phyloP scores from a whole-genome alignment of 2,888 invertebrate genomes.

The Trissoscelio sp. region DNA sequence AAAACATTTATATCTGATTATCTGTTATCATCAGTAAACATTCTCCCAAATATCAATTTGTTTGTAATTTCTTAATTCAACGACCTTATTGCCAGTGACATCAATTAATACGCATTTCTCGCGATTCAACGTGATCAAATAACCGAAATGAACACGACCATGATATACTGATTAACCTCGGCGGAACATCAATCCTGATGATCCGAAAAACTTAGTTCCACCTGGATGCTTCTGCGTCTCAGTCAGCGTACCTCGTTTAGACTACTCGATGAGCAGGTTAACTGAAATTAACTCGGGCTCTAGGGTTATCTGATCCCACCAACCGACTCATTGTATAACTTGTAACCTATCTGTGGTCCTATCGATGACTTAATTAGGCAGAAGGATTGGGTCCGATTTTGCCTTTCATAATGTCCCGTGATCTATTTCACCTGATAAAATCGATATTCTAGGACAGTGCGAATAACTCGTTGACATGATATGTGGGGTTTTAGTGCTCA shows the following conservation, averaged over 20 bases:
- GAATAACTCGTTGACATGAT: constrained; percentile 23
- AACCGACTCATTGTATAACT: constrained; percentile 53
- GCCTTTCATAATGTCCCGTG: constrained; percentile 27
- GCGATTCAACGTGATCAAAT: constrained; percentile 24
- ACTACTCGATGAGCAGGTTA: constrained; percentile 49
- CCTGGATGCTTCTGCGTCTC: constrained; percentile 42
- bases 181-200: constrained; percentile 44
- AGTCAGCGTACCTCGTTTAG: constrained; percentile 36
- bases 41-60: too few species aligned
- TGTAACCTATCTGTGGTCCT: constrained; percentile 57
- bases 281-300: constrained; percentile 56
- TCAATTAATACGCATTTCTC: constrained; percentile 34
- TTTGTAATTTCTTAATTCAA: too few species aligned
- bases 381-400: constrained; percentile 24
- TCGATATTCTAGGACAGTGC: constrained; percentile 12
- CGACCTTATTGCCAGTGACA: constrained; percentile 1
- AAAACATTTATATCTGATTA: too few species aligned
- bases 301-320: constrained; percentile 59
- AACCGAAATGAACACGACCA: constrained; percentile 35
- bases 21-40: too few species aligned
- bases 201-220: constrained; percentile 55
- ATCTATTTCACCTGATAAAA: constrained; percentile 43
- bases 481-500: not conserved
- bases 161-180: constrained; percentile 45
- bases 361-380: constrained; percentile 58